Conservation (phyloP, 2,888 invertebrate genomes). For the Volucella inanis region DNA sequence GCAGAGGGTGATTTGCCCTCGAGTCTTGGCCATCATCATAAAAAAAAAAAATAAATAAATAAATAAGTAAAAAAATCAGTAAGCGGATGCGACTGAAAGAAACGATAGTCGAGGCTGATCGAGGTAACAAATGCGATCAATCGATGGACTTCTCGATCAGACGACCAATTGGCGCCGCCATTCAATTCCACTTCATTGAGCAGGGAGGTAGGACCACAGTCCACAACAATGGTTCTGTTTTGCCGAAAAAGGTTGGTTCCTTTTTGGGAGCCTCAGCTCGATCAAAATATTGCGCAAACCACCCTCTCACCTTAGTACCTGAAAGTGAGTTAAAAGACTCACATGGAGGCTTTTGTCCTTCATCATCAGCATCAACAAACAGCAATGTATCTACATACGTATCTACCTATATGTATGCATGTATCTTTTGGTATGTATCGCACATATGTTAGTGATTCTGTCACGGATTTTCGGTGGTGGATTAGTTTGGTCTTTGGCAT, state of each 20-base stretch:
- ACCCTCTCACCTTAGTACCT: not conserved
- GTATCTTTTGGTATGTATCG: not conserved
- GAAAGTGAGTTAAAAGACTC: constrained; percentile 6
- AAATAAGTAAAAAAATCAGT: not conserved
- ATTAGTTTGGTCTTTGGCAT: constrained; percentile 48
- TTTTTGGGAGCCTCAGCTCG: not conserved
- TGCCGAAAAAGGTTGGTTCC: not conserved
- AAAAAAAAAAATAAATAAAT: constrained; percentile 15
- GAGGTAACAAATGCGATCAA: constrained; percentile 62
- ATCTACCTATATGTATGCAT: not conserved
- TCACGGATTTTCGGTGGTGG: constrained; percentile 21
- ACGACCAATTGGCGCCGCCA: constrained; percentile 69
- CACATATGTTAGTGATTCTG: constrained; percentile 12
- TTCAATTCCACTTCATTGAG: constrained; percentile 40
- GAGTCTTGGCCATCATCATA: constrained; percentile 11
- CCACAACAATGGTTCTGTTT: not conserved
- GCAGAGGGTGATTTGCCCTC: constrained; percentile 47
- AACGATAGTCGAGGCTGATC: constrained; percentile 32
- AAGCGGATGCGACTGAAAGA: constrained; percentile 52
- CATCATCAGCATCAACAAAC: not conserved
- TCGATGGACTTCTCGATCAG: constrained; percentile 66
- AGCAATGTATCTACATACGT: not conserved
- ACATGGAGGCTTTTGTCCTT: constrained; percentile 7
- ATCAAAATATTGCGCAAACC: constrained; percentile 17
- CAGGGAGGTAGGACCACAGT: not conserved